Conservation (phyloP, 1,140 invertebrate species). For the Euwallacea fornicatus region DNA sequence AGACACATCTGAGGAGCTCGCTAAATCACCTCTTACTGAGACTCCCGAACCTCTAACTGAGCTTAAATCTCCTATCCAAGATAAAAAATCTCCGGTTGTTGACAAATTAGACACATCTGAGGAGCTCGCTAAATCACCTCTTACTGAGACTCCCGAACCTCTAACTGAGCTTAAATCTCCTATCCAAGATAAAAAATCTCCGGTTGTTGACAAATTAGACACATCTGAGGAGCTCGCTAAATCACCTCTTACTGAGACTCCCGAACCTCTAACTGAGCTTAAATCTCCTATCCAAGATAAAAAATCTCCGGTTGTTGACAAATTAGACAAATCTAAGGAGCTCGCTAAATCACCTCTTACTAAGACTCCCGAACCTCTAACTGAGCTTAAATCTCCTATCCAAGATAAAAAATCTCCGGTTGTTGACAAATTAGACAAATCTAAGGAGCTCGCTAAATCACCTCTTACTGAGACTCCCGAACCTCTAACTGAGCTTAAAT, state of each 20-base stretch:
- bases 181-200: neutral
- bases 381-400: neutral
- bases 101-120: neutral
- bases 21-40: neutral
- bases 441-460: neutral
- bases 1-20: neutral
- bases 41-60: too few species aligned
- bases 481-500: conserved; percentile 9
- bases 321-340: neutral
- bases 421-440: neutral
- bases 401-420: neutral
- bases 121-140: neutral
- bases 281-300: neutral
- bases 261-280: too few species aligned
- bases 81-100: neutral
- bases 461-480: conserved; percentile 5
- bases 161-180: neutral
- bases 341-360: neutral
- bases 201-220: neutral
- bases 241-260: too few species aligned
- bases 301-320: neutral
- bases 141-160: too few species aligned
- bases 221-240: neutral
- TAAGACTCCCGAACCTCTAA: too few species aligned
- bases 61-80: neutral